Conservation (phyloP, 2,113 vertebrate genomes). For the Danio rerio region DNA sequence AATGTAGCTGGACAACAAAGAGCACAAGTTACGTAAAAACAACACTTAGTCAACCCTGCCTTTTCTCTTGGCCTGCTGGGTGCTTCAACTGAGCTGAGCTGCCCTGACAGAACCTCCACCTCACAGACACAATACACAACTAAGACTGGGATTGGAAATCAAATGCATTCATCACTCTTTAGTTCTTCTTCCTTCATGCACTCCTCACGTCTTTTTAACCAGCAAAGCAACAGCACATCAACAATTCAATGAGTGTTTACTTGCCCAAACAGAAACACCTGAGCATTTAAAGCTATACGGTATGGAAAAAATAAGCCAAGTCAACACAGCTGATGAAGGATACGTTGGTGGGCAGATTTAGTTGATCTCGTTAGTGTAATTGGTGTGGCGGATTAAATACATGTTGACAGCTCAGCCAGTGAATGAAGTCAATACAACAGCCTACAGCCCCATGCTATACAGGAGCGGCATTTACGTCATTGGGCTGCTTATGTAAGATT, state of each 20-base stretch:
- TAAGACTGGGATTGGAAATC: neutral
- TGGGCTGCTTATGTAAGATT: slow-evolving; percentile 40
- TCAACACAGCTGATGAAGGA: neutral
- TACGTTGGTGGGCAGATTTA: neutral
- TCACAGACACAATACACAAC: neutral
- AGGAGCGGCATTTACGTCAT: slow-evolving; percentile 28
- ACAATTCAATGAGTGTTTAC: neutral
- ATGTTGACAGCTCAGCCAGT: slow-evolving; percentile 37
- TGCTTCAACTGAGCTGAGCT: neutral
- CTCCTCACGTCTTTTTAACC: neutral
- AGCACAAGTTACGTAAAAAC: slow-evolving; percentile 31
- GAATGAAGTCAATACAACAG: slow-evolving; percentile 24
- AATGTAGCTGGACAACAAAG: neutral
- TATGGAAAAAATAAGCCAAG: neutral
- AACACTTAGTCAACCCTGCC: slow-evolving; percentile 18
- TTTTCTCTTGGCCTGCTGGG: neutral
- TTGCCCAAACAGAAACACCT: slow-evolving; percentile 4
- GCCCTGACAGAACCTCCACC: slow-evolving; percentile 3
- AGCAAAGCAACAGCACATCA: neutral
- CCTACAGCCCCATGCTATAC: slow-evolving; percentile 16
- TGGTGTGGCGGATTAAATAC: neutral
- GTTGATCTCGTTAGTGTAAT: slow-evolving; percentile 29
- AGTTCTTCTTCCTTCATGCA: neutral
- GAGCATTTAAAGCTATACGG: neutral
- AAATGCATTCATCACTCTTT: neutral